Conservation (phyloP, 30 jellyfish, hydroid and myxozoan genomes). For the Turritopsis dohrnii region DNA sequence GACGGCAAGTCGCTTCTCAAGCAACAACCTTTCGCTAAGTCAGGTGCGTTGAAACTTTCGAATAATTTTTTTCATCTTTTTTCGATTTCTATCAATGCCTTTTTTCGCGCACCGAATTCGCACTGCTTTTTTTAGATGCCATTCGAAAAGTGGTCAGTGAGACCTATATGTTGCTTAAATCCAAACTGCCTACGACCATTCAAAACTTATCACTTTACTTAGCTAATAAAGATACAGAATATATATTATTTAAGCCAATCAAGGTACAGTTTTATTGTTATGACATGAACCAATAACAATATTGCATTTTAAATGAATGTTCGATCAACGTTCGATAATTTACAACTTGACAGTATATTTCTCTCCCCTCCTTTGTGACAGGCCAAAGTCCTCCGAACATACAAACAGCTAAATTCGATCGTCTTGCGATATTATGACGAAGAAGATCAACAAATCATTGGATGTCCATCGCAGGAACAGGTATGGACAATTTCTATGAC, state of each 20-base stretch:
- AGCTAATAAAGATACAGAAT: constrained; percentile 94
- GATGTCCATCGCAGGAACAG: constrained; percentile 97
- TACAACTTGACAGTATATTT: too few species aligned
- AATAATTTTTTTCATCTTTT: background rate
- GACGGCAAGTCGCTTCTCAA: constrained; percentile 49
- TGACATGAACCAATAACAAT: too few species aligned
- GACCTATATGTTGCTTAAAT: constrained; percentile 87
- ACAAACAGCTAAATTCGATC: constrained; percentile 58
- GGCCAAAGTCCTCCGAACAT: constrained; percentile 81
- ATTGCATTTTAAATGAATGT: too few species aligned
- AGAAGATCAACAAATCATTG: constrained; percentile 91
- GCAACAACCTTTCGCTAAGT: constrained; percentile 96
- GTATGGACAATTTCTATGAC: constrained; percentile 32
- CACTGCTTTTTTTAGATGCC: constrained; percentile 42
- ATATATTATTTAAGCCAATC: constrained; percentile 83
- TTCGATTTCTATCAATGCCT: background rate
- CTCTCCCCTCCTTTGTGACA: constrained; percentile 2
- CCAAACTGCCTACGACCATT: constrained; percentile 84
- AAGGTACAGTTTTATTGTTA: constrained; percentile 67
- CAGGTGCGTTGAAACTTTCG: constrained; percentile 46
- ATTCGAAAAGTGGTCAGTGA: constrained; percentile 88
- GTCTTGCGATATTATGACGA: constrained; percentile 61
- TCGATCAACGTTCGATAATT: too few species aligned
- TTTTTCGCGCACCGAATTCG: background rate
- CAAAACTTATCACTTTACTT: constrained; percentile 77